Conservation (phyloP, 2,113 vertebrate genomes). For the Cathartes aura region DNA sequence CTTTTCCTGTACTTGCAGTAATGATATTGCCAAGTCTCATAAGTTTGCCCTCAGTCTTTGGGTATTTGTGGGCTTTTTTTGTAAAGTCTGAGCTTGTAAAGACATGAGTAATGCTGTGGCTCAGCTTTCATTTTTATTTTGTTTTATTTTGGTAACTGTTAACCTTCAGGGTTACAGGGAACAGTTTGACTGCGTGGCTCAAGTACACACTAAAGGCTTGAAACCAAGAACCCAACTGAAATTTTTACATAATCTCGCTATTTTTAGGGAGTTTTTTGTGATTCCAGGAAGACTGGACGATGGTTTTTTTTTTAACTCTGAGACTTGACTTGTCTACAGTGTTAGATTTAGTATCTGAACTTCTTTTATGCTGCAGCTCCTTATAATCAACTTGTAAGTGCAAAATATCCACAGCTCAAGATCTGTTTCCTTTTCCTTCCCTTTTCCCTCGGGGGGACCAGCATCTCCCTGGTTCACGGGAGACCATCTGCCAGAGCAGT, state of each 20-base stretch:
- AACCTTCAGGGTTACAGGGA: background rate
- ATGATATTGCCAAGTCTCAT: background rate
- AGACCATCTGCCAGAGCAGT: background rate
- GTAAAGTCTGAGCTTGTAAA: background rate
- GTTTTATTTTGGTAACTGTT: background rate
- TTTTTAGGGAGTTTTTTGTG: constrained; percentile 1
- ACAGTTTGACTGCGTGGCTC: background rate
- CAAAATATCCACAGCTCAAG: background rate
- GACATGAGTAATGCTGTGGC: background rate
- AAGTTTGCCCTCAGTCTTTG: background rate
- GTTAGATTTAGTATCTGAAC: background rate
- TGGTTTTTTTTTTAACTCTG: background rate
- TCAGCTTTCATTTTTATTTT: constrained; percentile 3
- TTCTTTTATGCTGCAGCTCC: background rate
- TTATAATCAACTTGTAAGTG: background rate
- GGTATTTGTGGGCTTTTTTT: background rate
- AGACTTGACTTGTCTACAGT: background rate
- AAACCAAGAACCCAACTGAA: background rate
- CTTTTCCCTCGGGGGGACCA: background rate
- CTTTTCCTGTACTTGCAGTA: background rate
- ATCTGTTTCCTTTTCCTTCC: background rate
- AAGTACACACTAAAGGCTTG: background rate
- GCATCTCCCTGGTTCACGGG: background rate
- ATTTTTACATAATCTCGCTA: background rate
- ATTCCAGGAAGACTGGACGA: background rate